These are phyloP conservation scores for Eugnorisma glareosa DNA, from an alignment of 2,888 invertebrate genomes.

Conservation along the genomic window DNA sequence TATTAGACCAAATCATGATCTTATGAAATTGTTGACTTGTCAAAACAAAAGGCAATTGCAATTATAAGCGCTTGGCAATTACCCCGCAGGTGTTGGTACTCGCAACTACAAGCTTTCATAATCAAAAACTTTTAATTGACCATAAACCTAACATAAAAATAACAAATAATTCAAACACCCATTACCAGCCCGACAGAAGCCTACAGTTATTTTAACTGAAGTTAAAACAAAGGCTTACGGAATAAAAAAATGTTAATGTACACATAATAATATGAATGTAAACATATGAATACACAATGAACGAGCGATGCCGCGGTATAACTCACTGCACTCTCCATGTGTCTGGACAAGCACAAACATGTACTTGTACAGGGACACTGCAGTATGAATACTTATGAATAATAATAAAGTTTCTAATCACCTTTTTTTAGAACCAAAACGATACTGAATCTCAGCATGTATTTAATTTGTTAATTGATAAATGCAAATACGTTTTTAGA, in stretches of 20 bases:
- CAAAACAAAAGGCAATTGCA: not conserved
- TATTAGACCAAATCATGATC: not conserved
- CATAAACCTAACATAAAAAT: not conserved
- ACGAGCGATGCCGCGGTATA: conserved; percentile 9
- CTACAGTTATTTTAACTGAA: not conserved
- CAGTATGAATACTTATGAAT: conserved; percentile 1
- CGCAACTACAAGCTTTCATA: not conserved
- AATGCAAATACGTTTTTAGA: no score
- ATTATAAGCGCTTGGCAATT: no score
- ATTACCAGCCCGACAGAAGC: not conserved
- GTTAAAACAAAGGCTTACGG: not conserved
- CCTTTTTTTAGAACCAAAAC: not conserved
- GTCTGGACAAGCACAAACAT: not conserved
- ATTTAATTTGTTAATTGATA: no score
- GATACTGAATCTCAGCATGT: no score
- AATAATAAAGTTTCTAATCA: not conserved
- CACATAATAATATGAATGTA: no score
- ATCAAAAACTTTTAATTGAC: not conserved
- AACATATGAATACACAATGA: conserved; percentile 46
- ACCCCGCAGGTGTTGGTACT: no score
- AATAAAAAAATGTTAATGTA: not conserved
- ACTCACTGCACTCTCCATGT: conserved; percentile 8
- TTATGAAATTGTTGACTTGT: not conserved
- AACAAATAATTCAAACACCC: conserved; percentile 13
- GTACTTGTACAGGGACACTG: not conserved